These are phyloP conservation scores for Thysanoteuthis rhombus DNA, from an alignment of 2,888 invertebrate genomes.

Conservation along the genomic window DNA sequence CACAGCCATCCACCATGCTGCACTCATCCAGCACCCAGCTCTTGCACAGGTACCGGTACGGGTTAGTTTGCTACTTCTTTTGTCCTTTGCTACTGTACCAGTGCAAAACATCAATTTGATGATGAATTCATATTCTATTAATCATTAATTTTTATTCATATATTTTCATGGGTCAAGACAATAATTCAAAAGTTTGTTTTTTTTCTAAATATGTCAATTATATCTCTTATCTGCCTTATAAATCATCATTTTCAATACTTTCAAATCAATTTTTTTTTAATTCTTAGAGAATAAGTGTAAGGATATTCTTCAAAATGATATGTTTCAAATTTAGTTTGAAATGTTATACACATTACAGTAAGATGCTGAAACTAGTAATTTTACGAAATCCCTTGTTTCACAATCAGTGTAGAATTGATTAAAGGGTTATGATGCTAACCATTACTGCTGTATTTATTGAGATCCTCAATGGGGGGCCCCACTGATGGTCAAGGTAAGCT, in stretches of 20 bases:
- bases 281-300: neutral
- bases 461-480: too few species aligned
- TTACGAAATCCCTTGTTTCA: too few species aligned
- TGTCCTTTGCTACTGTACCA: conserved; percentile 39
- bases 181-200: neutral
- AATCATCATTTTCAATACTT: neutral
- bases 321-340: neutral
- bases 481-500: too few species aligned
- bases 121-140: neutral
- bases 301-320: neutral
- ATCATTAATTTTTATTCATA: neutral
- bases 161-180: neutral
- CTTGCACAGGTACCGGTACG: conserved; percentile 83
- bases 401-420: too few species aligned
- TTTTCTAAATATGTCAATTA: neutral
- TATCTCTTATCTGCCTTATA: neutral
- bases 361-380: too few species aligned
- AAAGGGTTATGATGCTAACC: too few species aligned
- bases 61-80: conserved; percentile 51
- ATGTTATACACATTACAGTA: too few species aligned
- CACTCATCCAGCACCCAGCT: conserved; percentile 90
- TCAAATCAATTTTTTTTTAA: neutral
- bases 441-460: too few species aligned
- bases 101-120: conserved; percentile 38
- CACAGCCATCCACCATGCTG: conserved; percentile 65